These are phyloP conservation scores for Drosophila melanica DNA, from an alignment of 1,140 invertebrate genomes.

Conservation along the genomic window DNA sequence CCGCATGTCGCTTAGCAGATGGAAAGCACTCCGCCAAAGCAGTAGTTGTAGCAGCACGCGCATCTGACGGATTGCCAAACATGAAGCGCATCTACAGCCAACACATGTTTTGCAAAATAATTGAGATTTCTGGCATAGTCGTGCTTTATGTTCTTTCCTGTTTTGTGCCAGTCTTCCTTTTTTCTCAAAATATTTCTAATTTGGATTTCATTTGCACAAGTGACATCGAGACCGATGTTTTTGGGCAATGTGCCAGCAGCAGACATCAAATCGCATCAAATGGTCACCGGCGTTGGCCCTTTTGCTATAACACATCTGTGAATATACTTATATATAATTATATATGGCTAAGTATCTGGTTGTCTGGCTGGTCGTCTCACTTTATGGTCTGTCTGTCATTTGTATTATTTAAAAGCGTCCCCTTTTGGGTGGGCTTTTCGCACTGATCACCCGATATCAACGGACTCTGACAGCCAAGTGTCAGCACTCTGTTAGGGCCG, in stretches of 20 bases:
- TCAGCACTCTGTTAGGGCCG: constrained; percentile 39
- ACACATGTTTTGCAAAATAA: constrained; percentile 78
- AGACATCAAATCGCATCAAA: constrained; percentile 41
- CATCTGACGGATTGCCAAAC: constrained; percentile 71
- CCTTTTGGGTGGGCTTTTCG: constrained; percentile 22
- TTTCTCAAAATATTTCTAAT: constrained; percentile 64
- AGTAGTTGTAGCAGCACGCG: constrained; percentile 50
- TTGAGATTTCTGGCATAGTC: constrained; percentile 63
- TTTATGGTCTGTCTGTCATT: constrained; percentile 18
- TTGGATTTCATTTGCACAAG: constrained; percentile 57
- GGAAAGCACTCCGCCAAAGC: constrained; percentile 32
- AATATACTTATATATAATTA: constrained; percentile 10
- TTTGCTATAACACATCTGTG: constrained; percentile 17
- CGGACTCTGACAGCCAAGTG: constrained; percentile 32
- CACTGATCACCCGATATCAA: constrained; percentile 18
- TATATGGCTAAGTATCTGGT: constrained; percentile 25
- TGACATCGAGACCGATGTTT: constrained; percentile 28
- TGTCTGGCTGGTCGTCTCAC: neutral
- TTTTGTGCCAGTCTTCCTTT: constrained; percentile 1
- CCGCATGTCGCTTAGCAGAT: constrained; percentile 45
- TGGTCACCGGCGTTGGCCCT: constrained; percentile 28
- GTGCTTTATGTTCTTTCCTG: constrained; percentile 8
- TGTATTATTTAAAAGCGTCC: constrained; percentile 28
- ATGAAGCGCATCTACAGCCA: constrained; percentile 63
- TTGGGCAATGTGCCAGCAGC: constrained; percentile 56